phyloP scores from a whole-genome alignment of 2,113 vertebrate species.

The Ameiurus melas region DNA sequence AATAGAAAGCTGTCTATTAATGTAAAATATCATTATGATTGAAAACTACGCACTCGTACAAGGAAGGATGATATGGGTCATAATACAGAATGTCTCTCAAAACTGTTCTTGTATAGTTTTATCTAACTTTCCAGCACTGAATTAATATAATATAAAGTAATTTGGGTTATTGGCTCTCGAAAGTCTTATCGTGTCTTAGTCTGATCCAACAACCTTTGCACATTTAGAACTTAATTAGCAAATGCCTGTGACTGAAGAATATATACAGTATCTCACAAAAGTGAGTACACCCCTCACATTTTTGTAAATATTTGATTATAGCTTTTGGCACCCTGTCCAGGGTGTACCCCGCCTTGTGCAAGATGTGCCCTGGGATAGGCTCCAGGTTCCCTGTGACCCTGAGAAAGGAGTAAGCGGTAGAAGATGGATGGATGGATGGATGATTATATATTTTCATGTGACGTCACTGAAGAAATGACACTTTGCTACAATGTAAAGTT shows the following conservation, averaged over 20 bases:
- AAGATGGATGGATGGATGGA: too few relatives aligned
- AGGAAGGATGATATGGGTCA: background rate
- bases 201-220: background rate
- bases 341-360: too few relatives aligned
- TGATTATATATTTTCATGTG: too few relatives aligned
- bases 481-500: too few relatives aligned
- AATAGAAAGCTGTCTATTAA: background rate
- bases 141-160: background rate
- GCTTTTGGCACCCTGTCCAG: too few relatives aligned
- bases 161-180: background rate
- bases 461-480: too few relatives aligned
- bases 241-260: background rate
- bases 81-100: background rate
- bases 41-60: background rate
- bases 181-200: background rate
- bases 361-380: too few relatives aligned
- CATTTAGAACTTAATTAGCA: background rate
- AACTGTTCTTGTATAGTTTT: background rate
- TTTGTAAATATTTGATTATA: too few relatives aligned
- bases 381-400: too few relatives aligned
- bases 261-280: too few relatives aligned
- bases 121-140: background rate
- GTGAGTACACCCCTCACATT: too few relatives aligned
- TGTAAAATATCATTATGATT: background rate
- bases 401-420: too few relatives aligned